These are phyloP conservation scores for Daktulosphaira vitifoliae DNA, from an alignment of 1,140 invertebrate species.

Conservation along the genomic window DNA sequence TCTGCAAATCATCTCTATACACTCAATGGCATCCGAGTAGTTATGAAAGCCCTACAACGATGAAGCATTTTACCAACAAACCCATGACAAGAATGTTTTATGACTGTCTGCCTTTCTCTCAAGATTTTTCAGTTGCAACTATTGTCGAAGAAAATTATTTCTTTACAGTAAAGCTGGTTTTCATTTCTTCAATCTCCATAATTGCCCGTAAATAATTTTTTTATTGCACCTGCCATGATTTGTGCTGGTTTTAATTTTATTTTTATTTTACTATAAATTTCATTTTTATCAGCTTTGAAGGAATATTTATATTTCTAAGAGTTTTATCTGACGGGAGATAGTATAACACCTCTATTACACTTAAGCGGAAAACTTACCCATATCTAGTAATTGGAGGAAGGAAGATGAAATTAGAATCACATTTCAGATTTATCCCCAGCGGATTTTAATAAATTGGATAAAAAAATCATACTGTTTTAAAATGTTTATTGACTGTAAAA, in stretches of 20 bases:
- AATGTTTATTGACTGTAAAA: too few species aligned
- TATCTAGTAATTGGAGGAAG: background rate
- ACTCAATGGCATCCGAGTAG: background rate
- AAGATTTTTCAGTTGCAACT: background rate
- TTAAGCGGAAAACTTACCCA: too few species aligned
- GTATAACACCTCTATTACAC: too few species aligned
- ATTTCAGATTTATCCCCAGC: slow-evolving; percentile 17
- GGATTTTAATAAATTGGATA: slow-evolving; percentile 22
- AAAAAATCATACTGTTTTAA: background rate
- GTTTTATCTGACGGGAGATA: too few species aligned
- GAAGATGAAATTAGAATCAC: slow-evolving; percentile 31
- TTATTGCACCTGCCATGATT: slow-evolving; percentile 15
- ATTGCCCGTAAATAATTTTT: slow-evolving; percentile 28
- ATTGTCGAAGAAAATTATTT: slow-evolving; percentile 9
- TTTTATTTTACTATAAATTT: too few species aligned
- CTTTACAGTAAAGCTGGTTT: background rate
- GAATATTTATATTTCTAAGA: too few species aligned
- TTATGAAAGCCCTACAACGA: slow-evolving; percentile 20
- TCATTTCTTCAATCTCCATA: background rate
- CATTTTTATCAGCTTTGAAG: too few species aligned
- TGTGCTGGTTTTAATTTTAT: slow-evolving; percentile 8
- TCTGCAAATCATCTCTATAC: too few species aligned
- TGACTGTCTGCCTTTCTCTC: background rate
- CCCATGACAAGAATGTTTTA: slow-evolving; percentile 23
- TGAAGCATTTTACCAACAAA: slow-evolving; percentile 23